Evolutionary conservation across 2,797 vertebrate genomes (phyloP).

Genomic region (Selene dorsalis): DNA sequence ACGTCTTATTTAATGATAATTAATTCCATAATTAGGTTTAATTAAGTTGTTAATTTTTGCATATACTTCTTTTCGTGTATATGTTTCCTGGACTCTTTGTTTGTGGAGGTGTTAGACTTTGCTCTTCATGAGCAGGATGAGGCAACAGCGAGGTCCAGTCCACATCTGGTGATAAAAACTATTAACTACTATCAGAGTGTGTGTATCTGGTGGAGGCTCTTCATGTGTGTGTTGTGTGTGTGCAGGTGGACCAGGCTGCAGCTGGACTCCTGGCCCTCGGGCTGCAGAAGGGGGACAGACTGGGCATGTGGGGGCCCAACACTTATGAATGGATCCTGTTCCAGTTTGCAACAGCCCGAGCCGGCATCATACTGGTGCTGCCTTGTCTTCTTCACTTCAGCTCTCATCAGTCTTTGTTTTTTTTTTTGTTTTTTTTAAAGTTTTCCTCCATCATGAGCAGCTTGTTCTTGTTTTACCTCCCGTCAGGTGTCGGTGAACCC

Average conservation of each 20-base stretch:
- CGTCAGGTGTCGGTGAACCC: conserved; percentile 92
- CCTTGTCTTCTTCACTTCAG: too few species aligned
- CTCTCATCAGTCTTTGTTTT: background rate
- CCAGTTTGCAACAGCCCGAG: conserved; percentile 93
- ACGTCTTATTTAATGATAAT: background rate
- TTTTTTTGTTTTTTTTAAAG: background rate
- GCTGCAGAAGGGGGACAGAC: conserved; percentile 89
- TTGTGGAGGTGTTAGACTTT: conserved; percentile 3
- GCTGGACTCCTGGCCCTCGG: conserved; percentile 92
- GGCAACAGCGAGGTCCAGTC: too few species aligned
- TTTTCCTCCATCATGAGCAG: background rate
- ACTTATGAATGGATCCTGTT: conserved; percentile 92
- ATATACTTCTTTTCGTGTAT: background rate
- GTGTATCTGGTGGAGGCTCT: too few species aligned
- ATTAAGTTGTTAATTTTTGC: background rate
- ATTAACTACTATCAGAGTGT: too few species aligned
- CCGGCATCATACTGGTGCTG: conserved; percentile 94
- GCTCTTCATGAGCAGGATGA: background rate
- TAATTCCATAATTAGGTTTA: background rate
- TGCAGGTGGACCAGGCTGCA: conserved; percentile 90
- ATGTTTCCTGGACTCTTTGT: background rate
- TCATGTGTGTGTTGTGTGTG: background rate
- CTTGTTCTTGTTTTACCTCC: background rate
- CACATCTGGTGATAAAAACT: too few species aligned
- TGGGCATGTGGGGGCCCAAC: conserved; percentile 97